Percentiles rank a stretch among this genome's conserved stretches.
phyloP scores from a whole-genome alignment of 2,797 vertebrate species.

The Prunella strophiata region DNA sequence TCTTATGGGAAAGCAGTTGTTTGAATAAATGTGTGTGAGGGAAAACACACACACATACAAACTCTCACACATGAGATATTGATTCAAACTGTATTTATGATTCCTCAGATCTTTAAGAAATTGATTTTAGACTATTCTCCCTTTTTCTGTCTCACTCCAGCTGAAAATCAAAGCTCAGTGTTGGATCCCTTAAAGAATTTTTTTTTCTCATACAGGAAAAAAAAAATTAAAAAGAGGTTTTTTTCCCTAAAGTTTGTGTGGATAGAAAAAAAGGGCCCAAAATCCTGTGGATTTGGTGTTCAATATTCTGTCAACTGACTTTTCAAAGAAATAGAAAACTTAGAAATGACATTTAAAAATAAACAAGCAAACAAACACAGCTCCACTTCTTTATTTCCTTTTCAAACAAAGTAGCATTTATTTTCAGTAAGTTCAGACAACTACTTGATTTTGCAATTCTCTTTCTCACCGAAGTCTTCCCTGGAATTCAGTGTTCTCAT shows the following conservation, averaged over 20 bases:
- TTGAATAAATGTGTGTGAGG: conserved; percentile 52
- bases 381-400: background rate
- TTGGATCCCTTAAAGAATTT: conserved; percentile 51
- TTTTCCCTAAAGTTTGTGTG: background rate
- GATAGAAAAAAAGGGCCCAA: background rate
- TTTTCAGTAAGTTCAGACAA: background rate
- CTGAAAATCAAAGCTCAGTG: conserved; percentile 75
- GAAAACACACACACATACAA: conserved; percentile 24
- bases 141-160: conserved; percentile 51
- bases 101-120: conserved; percentile 73
- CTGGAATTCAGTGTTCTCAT: conserved; percentile 4
- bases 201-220: background rate
- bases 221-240: background rate
- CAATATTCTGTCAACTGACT: background rate
- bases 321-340: background rate
- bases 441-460: background rate
- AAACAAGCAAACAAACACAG: conserved; percentile 11
- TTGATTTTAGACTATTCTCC: conserved; percentile 66
- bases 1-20: conserved; percentile 66
- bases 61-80: conserved; percentile 55
- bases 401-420: background rate
- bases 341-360: conserved; percentile 18
- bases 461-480: background rate
- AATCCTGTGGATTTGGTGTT: conserved; percentile 15
- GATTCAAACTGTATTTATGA: conserved; percentile 77